phyloP scores from a whole-genome alignment of 1,140 invertebrate genomes.

The Megalonaias nervosa region DNA sequence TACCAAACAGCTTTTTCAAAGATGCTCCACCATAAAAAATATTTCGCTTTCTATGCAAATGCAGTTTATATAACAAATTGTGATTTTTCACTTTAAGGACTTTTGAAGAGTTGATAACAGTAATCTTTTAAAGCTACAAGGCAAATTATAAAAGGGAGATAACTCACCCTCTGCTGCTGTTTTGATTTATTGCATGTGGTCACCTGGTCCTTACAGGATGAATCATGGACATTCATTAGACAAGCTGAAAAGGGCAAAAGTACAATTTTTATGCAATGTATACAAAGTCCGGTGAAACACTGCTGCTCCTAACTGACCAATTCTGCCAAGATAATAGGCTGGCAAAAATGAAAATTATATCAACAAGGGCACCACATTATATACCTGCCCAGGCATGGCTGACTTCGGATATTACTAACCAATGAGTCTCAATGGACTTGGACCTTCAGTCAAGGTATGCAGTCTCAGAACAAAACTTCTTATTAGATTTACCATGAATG shows the following conservation, averaged over 20 bases:
- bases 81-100: too few relatives aligned
- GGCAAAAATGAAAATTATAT: neutral
- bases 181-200: constrained; percentile 78
- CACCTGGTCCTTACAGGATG: constrained; percentile 88
- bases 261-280: neutral
- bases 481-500: neutral
- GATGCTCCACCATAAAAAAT: too few relatives aligned
- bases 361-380: neutral
- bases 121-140: too few relatives aligned
- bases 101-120: too few relatives aligned
- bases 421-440: neutral
- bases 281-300: neutral
- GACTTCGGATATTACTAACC: too few relatives aligned
- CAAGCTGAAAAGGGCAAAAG: constrained; percentile 78
- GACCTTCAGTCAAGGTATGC: neutral
- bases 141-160: constrained; percentile 15
- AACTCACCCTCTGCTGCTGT: constrained; percentile 75
- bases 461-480: neutral
- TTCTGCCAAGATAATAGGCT: neutral
- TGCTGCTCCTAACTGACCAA: neutral
- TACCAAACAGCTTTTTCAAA: too few relatives aligned
- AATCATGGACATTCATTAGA: constrained; percentile 87
- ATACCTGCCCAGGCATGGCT: too few relatives aligned
- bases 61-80: too few relatives aligned
- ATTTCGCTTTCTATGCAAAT: too few relatives aligned